Percentiles rank a stretch among this genome's conserved stretches.
Evolutionary conservation across 1,140 invertebrate genomes (phyloP).

Genomic region (Zaprionus davidi): DNA sequence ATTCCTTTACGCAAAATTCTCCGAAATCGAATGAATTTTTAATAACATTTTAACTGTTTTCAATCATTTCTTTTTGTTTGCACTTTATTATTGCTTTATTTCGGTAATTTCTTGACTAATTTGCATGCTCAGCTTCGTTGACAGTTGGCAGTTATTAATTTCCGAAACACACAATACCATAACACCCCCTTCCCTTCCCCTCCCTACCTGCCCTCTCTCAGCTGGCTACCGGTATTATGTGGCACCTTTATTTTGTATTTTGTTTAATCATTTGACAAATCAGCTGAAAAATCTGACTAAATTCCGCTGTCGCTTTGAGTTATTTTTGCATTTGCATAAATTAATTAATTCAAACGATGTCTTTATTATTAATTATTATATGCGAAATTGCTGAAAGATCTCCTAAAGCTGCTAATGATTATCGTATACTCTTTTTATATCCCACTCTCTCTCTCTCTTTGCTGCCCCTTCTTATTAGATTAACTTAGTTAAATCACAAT

Average conservation of each 20-base stretch:
- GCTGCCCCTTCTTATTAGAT: neutral
- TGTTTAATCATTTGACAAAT: conserved; percentile 51
- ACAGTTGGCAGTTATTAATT: conserved; percentile 53
- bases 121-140: conserved; percentile 56
- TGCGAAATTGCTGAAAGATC: conserved; percentile 7
- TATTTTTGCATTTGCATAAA: conserved; percentile 71
- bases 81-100: conserved; percentile 13
- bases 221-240: conserved; percentile 67
- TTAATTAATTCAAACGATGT: conserved; percentile 55
- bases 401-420: neutral
- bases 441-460: neutral
- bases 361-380: conserved; percentile 54
- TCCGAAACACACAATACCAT: conserved; percentile 24
- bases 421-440: neutral
- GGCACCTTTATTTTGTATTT: conserved; percentile 49
- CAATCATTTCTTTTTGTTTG: neutral
- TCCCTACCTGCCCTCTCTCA: conserved; percentile 3
- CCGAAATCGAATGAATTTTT: conserved; percentile 53
- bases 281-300: conserved; percentile 38
- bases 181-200: neutral
- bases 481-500: neutral
- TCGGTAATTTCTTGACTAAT: conserved; percentile 50
- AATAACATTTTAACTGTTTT: conserved; percentile 43
- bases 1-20: conserved; percentile 31
- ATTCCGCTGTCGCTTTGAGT: conserved; percentile 67